phyloP scores from a whole-genome alignment of 2,113 vertebrate genomes.

The Grammomys surdaster region DNA sequence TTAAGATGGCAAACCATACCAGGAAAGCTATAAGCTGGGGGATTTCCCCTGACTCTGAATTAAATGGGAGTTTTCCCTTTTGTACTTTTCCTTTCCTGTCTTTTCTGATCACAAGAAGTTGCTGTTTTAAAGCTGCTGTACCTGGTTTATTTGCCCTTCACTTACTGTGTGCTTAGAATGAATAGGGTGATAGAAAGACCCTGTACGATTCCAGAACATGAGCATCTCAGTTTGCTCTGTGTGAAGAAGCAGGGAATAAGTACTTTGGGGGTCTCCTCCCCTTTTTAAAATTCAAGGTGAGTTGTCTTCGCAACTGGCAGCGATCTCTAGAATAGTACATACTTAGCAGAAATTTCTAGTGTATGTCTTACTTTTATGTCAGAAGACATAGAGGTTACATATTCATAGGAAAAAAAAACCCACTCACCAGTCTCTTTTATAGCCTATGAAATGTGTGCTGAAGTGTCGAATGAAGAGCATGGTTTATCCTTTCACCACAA shows the following conservation, averaged over 20 bases:
- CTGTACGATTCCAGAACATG: not conserved
- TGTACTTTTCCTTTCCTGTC: not conserved
- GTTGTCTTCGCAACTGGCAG: not conserved
- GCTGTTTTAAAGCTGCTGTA: not conserved
- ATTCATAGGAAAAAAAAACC: not conserved
- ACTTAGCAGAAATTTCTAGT: conserved; percentile 12
- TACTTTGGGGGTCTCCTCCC: not conserved
- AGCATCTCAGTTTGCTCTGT: conserved; percentile 35
- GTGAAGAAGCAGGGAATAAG: conserved; percentile 33
- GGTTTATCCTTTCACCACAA: conserved; percentile 51
- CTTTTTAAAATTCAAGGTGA: not conserved
- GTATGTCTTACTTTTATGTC: not conserved
- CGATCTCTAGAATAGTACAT: not conserved
- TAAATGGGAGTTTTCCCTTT: not conserved
- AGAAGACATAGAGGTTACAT: not conserved
- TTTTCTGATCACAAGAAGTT: conserved; percentile 2
- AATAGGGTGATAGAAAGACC: not conserved
- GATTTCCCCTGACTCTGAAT: not conserved
- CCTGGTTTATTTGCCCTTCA: not conserved
- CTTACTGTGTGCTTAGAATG: conserved; percentile 36
- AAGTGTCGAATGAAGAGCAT: not conserved
- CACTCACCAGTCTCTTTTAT: not conserved
- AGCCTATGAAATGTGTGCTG: not conserved
- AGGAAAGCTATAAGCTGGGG: not conserved
- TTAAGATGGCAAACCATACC: not conserved